Evolutionary conservation across 2,888 invertebrate genomes (phyloP).

Genomic region (Drosophila cognata): DNA sequence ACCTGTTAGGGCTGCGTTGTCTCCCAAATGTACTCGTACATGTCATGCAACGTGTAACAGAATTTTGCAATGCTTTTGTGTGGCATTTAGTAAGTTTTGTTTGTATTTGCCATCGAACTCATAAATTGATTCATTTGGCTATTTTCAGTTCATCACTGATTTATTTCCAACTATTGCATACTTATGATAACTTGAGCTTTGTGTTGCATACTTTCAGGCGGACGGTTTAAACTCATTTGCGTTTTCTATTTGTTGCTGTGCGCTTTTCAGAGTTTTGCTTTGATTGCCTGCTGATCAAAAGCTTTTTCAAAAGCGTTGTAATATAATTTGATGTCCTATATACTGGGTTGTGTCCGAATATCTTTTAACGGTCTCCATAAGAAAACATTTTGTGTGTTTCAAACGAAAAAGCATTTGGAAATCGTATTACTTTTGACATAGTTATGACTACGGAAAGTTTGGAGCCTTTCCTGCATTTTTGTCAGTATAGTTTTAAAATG

Average conservation of each 20-base stretch:
- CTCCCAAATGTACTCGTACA: conserved; percentile 12
- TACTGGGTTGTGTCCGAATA: background rate
- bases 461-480: background rate
- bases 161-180: conserved; percentile 15
- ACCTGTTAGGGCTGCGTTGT: conserved; percentile 14
- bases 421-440: background rate
- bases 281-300: background rate
- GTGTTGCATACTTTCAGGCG: conserved; percentile 32
- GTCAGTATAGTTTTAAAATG: background rate
- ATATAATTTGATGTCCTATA: background rate
- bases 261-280: conserved; percentile 5
- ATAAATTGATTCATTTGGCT: background rate
- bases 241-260: background rate
- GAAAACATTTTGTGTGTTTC: background rate
- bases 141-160: background rate
- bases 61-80: conserved; percentile 4
- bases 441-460: background rate
- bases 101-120: background rate
- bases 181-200: background rate
- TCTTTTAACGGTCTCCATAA: background rate
- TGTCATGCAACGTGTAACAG: conserved; percentile 34
- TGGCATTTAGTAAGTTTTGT: conserved; percentile 1
- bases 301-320: background rate
- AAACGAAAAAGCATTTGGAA: background rate
- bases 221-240: background rate